Evolutionary conservation across 2,888 invertebrate genomes (phyloP).

Genomic region (Antheraea assamensis): DNA sequence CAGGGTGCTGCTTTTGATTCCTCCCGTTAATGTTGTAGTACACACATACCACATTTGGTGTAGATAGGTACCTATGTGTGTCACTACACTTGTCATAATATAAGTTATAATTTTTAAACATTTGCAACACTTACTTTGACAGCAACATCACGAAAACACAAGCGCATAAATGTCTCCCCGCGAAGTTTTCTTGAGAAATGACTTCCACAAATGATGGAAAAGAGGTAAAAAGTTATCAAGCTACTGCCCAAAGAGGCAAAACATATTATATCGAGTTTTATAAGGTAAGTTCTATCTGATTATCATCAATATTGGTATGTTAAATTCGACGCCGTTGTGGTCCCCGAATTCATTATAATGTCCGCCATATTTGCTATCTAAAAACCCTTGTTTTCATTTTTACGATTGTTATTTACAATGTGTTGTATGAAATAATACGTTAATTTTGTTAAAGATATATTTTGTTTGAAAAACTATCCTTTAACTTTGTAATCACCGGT

Average conservation of each 20-base stretch:
- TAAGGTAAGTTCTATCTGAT: slow-evolving; percentile 70
- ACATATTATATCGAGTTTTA: slow-evolving; percentile 78
- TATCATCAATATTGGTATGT: slow-evolving; percentile 39
- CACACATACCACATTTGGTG: no score
- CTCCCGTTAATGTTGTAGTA: no score
- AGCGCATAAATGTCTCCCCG: slow-evolving; percentile 82
- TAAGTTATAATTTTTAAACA: slow-evolving; percentile 6
- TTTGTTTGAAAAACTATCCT: background rate
- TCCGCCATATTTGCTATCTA: slow-evolving; percentile 80
- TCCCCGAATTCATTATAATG: slow-evolving; percentile 64
- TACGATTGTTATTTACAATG: slow-evolving; percentile 41
- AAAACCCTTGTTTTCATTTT: slow-evolving; percentile 74
- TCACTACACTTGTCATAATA: slow-evolving; percentile 1
- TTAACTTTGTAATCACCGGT: background rate
- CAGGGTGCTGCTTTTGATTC: no score
- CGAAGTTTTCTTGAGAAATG: slow-evolving; percentile 82
- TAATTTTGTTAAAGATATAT: slow-evolving; percentile 12
- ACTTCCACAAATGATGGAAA: slow-evolving; percentile 82
- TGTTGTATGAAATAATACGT: slow-evolving; percentile 27
- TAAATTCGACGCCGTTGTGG: slow-evolving; percentile 71
- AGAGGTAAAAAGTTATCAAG: slow-evolving; percentile 79
- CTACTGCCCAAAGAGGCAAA: slow-evolving; percentile 75
- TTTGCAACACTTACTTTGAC: slow-evolving; percentile 71
- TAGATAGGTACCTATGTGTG: no score
- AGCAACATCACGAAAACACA: slow-evolving; percentile 80